Evolutionary conservation across 2,113 vertebrate genomes (phyloP).

Genomic region (Coryphaenoides rupestris): DNA sequence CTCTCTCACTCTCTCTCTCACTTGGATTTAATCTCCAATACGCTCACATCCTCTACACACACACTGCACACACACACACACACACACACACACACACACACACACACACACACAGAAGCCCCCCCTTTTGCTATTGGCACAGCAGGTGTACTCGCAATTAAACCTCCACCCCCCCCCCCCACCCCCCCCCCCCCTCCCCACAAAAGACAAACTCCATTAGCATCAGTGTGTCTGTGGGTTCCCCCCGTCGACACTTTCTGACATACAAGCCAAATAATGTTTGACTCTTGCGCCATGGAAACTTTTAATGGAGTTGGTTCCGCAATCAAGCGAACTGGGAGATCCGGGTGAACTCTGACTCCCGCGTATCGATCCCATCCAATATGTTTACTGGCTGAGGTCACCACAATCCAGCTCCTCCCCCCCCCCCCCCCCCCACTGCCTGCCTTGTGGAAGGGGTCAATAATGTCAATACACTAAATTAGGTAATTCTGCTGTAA

Average conservation of each 20-base stretch:
- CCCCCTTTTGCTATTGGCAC: conserved; percentile 11
- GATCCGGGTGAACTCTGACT: conserved; percentile 70
- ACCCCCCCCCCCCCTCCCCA: conserved; percentile 56
- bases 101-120: no score
- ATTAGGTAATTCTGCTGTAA: conserved; percentile 75
- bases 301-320: conserved; percentile 65
- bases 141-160: neutral
- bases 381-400: conserved; percentile 63
- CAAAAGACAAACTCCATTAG: conserved; percentile 58
- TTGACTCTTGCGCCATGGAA: conserved; percentile 68
- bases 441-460: conserved; percentile 53
- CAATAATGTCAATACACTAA: conserved; percentile 77
- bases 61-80: no score
- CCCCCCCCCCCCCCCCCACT: no score
- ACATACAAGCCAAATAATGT: conserved; percentile 61
- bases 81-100: no score
- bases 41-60: no score
- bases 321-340: conserved; percentile 60
- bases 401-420: conserved; percentile 66
- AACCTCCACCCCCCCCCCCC: conserved; percentile 5
- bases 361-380: conserved; percentile 64
- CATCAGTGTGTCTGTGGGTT: conserved; percentile 23
- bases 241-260: conserved; percentile 36
- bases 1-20: no score
- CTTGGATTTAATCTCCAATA: conserved; percentile 43